Percentiles rank a stretch among this genome's conserved stretches.
phyloP scores from a whole-genome alignment of 1,140 invertebrate genomes.

The Dinothrombium tinctorium region DNA sequence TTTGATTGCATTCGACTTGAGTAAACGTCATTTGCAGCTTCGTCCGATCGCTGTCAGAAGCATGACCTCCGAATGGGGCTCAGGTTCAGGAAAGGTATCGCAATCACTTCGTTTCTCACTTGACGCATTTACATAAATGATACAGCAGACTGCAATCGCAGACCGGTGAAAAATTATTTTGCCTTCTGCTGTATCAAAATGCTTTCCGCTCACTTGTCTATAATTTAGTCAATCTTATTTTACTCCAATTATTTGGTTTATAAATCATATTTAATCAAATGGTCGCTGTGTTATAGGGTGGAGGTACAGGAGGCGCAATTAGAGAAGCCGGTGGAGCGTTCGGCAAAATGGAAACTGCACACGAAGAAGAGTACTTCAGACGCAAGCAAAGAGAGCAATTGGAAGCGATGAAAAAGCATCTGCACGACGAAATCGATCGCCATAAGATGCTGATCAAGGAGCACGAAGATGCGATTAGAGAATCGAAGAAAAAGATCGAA shows the following conservation, averaged over 20 bases:
- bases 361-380: slow-evolving; percentile 5
- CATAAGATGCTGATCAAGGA: slow-evolving; percentile 8
- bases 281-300: neutral
- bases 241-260: neutral
- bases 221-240: neutral
- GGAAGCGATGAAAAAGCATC: slow-evolving; percentile 4
- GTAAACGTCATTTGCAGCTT: neutral
- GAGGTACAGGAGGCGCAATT: slow-evolving; percentile 1
- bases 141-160: too few relatives aligned
- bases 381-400: slow-evolving; percentile 8
- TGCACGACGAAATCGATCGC: slow-evolving; percentile 1
- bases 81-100: neutral
- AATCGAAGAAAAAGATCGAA: slow-evolving; percentile 4
- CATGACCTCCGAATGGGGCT: slow-evolving; percentile 2
- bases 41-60: too few relatives aligned
- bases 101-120: neutral
- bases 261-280: neutral
- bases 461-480: slow-evolving; percentile 8
- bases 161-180: neutral
- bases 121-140: too few relatives aligned
- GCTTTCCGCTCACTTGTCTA: neutral
- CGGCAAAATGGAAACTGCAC: slow-evolving; percentile 5
- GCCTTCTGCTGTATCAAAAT: neutral
- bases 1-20: neutral
- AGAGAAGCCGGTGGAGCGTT: slow-evolving; percentile 7